Percentiles rank a stretch among this genome's conserved stretches.
These are phyloP conservation scores for Callyntrura guangdongensis DNA, from an alignment of 2,888 invertebrate species.

Conservation along the genomic window DNA sequence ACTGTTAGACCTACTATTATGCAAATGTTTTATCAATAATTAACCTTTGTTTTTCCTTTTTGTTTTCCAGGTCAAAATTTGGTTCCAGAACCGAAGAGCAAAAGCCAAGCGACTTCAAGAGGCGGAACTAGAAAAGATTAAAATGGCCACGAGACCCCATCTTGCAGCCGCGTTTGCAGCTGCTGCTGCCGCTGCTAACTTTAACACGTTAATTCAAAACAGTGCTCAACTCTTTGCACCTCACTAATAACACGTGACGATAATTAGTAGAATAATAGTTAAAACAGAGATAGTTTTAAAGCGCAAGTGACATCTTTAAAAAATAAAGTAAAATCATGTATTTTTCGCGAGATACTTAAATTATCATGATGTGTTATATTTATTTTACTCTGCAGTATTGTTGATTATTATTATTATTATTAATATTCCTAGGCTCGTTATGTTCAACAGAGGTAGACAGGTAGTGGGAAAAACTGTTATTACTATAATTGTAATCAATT, in stretches of 20 bases:
- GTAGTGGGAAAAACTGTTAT: background rate
- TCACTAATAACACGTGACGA: slow-evolving; percentile 74
- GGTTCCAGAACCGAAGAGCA: slow-evolving; percentile 87
- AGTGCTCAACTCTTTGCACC: slow-evolving; percentile 85
- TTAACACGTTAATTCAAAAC: slow-evolving; percentile 84
- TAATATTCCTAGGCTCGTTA: no score
- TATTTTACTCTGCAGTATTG: slow-evolving; percentile 76
- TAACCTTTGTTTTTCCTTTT: slow-evolving; percentile 37
- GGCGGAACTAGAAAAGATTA: slow-evolving; percentile 88
- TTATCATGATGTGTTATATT: slow-evolving; percentile 40
- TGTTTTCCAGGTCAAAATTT: slow-evolving; percentile 86
- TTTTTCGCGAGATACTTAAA: slow-evolving; percentile 57
- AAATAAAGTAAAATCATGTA: slow-evolving; percentile 47
- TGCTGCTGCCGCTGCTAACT: slow-evolving; percentile 84
- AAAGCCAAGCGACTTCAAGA: slow-evolving; percentile 89
- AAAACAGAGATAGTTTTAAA: slow-evolving; percentile 7
- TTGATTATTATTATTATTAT: slow-evolving; percentile 25
- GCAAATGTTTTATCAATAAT: slow-evolving; percentile 16
- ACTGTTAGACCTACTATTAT: background rate
- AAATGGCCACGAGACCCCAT: slow-evolving; percentile 87
- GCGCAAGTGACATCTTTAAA: slow-evolving; percentile 23
- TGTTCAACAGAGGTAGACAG: no score
- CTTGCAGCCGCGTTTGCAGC: slow-evolving; percentile 84
- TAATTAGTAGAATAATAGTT: slow-evolving; percentile 17
- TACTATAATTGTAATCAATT: background rate